phyloP scores from a whole-genome alignment of 2,888 invertebrate species.

The Drosophila multiciliata region DNA sequence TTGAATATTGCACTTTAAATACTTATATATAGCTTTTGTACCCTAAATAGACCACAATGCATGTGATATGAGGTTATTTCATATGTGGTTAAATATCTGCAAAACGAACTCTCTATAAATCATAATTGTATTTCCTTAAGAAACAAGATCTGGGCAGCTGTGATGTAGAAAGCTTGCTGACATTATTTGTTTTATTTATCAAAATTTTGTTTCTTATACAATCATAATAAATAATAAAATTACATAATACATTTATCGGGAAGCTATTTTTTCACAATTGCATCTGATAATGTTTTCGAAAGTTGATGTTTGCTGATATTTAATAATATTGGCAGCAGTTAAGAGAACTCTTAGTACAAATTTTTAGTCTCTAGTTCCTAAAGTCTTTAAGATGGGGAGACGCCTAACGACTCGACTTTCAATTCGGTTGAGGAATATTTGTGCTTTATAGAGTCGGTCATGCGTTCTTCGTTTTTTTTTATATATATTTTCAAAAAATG shows the following conservation, averaged over 20 bases:
- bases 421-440: neutral
- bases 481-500: neutral
- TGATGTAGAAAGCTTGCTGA: neutral
- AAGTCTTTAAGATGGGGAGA: neutral
- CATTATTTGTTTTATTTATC: neutral
- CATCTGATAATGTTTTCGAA: neutral
- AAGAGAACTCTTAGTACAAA: neutral
- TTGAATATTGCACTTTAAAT: slow-evolving; percentile 22
- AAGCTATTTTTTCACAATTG: neutral
- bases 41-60: neutral
- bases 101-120: neutral
- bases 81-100: slow-evolving; percentile 1
- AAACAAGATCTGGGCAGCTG: neutral
- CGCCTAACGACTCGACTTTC: neutral
- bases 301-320: neutral
- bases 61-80: neutral
- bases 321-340: neutral
- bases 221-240: neutral
- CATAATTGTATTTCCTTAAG: neutral
- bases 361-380: neutral
- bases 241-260: neutral
- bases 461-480: neutral
- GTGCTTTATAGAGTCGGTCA: neutral
- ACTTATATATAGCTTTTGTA: neutral
- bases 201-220: neutral